Evolutionary conservation across 2,113 vertebrate genomes (phyloP), one percentile per base, ranked within the genome.

Genomic region (Alethe castanea): DNA sequence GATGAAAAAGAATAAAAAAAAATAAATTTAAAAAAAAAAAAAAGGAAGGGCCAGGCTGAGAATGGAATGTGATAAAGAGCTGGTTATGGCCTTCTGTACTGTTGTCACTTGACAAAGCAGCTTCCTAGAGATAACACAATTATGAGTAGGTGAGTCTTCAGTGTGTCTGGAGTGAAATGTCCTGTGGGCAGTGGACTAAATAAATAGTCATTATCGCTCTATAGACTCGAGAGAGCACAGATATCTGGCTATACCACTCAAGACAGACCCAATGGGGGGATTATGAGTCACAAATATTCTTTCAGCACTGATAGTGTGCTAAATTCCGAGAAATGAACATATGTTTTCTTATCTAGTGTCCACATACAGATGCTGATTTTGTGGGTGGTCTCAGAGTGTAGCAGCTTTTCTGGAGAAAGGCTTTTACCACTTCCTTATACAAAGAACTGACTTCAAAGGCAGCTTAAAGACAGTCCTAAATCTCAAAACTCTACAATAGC

Each of bases 1-100:
- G 47, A 77, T 38, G 2, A 5, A 12, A 33, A 60, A 64, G 47
- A 52, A 13, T 35, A 7, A 7, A 60, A 36, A 36, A 40, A 28
- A 23, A 5, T n/a, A n/a, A n/a, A n/a, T n/a, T n/a, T n/a, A n/a
- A n/a, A 12, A 19, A 18, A 19, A 45, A 60, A 20, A 45, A 20
- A 33, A 11, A 8, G 6, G 38, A 60, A 10, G 24, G 72, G 64
- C 94, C 81, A 84, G 64, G 57, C 60, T 95, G 88, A 88, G 80
- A 95, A 88, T 12, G 4, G 16, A 94, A 81, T 54, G 92, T 91
- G 89, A 91, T 86, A 84, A 94, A 89, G 88, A 89, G 73, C 14
- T 60, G 48, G 35, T 78, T 86, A 13, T 66, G 80, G 80, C 71
- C 71, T 93, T 94, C 72, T 94, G 83, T 81, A 59, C 92, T 88